Conservation (phyloP, 2,797 vertebrate genomes). For the Diplodus sargus region DNA sequence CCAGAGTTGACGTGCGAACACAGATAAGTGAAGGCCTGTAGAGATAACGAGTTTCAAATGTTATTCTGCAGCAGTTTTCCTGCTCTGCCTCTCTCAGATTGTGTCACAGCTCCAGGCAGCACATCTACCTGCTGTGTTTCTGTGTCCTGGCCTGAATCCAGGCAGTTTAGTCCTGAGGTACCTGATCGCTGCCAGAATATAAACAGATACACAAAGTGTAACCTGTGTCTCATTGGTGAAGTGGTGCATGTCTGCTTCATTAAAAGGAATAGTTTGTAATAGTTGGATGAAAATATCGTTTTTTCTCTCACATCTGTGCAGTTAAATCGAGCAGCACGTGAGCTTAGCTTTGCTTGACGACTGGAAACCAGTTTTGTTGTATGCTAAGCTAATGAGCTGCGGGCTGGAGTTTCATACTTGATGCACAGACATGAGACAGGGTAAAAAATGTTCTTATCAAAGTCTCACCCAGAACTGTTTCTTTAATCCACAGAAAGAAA, state of each 20-base stretch:
- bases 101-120: background rate
- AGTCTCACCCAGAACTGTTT: too few species aligned
- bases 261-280: background rate
- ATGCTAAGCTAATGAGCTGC: too few species aligned
- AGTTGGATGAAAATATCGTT: background rate
- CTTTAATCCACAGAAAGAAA: too few species aligned
- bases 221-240: background rate
- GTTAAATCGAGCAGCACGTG: background rate
- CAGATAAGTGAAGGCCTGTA: constrained; percentile 19
- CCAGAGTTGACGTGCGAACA: background rate
- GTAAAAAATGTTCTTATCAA: too few species aligned
- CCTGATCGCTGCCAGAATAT: constrained; percentile 1
- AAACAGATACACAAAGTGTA: background rate
- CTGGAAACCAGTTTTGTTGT: background rate
- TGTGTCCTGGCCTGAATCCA: constrained; percentile 23
- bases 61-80: background rate
- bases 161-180: constrained; percentile 1
- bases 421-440: too few species aligned
- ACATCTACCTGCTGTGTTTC: constrained; percentile 10
- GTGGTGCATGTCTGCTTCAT: background rate
- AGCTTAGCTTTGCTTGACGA: background rate
- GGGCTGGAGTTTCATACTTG: too few species aligned
- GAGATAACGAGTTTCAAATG: background rate
- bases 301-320: background rate
- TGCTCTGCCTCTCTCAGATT: background rate